These are phyloP conservation scores for Octonoba sinensis DNA, from an alignment of 2,888 invertebrate genomes.

Conservation along the genomic window DNA sequence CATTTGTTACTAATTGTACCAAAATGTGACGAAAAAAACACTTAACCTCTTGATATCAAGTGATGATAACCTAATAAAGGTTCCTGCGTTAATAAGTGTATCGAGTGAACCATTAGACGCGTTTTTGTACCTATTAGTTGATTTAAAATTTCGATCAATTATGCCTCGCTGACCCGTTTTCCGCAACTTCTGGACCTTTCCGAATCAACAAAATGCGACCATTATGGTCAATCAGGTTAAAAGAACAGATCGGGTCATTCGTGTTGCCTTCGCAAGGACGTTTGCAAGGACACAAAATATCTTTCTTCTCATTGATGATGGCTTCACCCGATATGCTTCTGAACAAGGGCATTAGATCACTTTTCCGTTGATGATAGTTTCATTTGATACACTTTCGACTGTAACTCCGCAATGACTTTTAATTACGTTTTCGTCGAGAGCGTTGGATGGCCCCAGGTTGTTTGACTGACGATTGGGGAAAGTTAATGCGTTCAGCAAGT, in stretches of 20 bases:
- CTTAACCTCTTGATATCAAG: slow-evolving; percentile 36
- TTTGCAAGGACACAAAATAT: slow-evolving; percentile 28
- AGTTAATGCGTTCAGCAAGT: no score
- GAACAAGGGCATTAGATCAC: no score
- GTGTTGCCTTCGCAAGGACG: slow-evolving; percentile 32
- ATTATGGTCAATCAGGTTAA: slow-evolving; percentile 52
- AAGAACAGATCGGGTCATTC: slow-evolving; percentile 4
- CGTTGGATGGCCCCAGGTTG: no score
- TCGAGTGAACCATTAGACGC: neutral
- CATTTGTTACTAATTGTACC: slow-evolving; percentile 21
- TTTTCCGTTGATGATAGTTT: no score
- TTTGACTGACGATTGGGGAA: no score
- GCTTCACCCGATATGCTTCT: no score
- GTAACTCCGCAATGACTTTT: no score
- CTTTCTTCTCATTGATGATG: no score
- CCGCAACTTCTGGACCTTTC: neutral
- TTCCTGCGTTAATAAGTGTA: neutral
- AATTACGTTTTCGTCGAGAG: no score
- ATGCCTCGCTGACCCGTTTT: slow-evolving; percentile 48
- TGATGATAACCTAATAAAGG: slow-evolving; percentile 53
- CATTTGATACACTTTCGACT: no score
- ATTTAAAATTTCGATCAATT: slow-evolving; percentile 37
- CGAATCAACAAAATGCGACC: slow-evolving; percentile 7
- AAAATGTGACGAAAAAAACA: slow-evolving; percentile 47
- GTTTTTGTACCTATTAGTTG: neutral